Conservation (phyloP, 2,113 vertebrate genomes). For the Serilophus lunatus region DNA sequence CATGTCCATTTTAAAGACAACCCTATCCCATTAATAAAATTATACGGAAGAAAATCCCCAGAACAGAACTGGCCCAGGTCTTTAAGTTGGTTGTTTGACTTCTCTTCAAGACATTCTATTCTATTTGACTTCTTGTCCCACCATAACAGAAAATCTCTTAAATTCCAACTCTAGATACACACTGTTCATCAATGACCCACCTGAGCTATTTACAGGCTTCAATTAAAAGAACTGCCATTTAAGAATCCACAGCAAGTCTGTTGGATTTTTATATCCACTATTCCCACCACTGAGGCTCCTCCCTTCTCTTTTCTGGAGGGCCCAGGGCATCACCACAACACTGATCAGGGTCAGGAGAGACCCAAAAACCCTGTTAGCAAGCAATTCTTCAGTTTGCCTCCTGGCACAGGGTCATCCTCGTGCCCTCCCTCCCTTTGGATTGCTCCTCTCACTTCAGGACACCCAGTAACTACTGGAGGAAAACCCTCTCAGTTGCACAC, state of each 20-base stretch:
- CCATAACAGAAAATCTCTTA: neutral
- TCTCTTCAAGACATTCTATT: neutral
- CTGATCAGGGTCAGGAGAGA: neutral
- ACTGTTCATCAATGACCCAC: neutral
- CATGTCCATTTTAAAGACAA: neutral
- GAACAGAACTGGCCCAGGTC: too few relatives aligned
- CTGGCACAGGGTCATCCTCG: neutral
- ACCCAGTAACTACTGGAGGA: neutral
- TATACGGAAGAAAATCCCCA: too few relatives aligned
- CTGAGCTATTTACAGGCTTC: neutral
- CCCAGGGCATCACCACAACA: neutral
- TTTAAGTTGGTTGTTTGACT: neutral
- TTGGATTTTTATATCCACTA: neutral
- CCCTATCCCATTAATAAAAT: rapidly evolving
- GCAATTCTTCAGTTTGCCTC: neutral
- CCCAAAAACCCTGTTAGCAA: neutral
- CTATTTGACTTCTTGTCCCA: neutral
- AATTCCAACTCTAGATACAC: neutral
- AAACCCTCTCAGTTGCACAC: neutral
- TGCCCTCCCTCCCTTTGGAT: neutral
- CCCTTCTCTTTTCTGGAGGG: neutral
- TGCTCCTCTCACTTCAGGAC: neutral
- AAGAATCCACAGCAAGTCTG: neutral
- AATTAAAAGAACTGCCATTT: neutral
- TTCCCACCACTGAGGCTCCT: neutral